Conservation (phyloP, 2,888 invertebrate genomes). For the Glyphotaelius pellucidus region DNA sequence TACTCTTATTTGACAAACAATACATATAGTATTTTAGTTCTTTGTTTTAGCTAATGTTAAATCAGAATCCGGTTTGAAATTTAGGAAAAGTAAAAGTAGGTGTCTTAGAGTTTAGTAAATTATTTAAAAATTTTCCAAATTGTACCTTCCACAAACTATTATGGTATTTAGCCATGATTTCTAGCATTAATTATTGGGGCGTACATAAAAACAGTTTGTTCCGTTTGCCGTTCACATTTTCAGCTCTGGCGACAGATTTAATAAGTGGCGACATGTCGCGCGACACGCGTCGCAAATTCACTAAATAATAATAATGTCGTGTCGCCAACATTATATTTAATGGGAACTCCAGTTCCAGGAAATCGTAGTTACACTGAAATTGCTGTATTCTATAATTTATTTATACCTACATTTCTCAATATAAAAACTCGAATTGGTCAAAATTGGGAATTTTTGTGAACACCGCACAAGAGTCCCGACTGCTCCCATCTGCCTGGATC, state of each 20-base stretch:
- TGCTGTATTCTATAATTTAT: not conserved
- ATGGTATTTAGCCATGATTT: not conserved
- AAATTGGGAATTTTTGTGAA: not conserved
- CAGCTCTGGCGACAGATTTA: not conserved
- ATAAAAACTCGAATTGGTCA: not conserved
- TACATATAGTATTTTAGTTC: too few species aligned
- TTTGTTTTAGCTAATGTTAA: too few species aligned
- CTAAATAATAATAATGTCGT: not conserved
- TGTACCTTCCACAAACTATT: not conserved
- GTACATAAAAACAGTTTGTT: not conserved
- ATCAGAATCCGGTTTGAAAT: too few species aligned
- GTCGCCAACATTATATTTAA: not conserved
- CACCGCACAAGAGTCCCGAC: too few species aligned
- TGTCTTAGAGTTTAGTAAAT: not conserved
- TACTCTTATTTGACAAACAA: too few species aligned
- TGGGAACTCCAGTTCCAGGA: not conserved
- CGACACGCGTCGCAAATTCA: slow-evolving; percentile 20
- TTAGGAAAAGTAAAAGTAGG: too few species aligned
- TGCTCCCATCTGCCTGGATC: too few species aligned
- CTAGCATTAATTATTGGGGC: not conserved
- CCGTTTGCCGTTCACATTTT: slow-evolving; percentile 5
- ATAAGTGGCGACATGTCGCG: not conserved
- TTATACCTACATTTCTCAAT: not conserved
- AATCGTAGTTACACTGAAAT: not conserved
- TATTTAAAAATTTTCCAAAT: not conserved